Base-by-base conservation (phyloP, 1,140 invertebrate species). In the Caenorhabditis inopinata region DNA sequence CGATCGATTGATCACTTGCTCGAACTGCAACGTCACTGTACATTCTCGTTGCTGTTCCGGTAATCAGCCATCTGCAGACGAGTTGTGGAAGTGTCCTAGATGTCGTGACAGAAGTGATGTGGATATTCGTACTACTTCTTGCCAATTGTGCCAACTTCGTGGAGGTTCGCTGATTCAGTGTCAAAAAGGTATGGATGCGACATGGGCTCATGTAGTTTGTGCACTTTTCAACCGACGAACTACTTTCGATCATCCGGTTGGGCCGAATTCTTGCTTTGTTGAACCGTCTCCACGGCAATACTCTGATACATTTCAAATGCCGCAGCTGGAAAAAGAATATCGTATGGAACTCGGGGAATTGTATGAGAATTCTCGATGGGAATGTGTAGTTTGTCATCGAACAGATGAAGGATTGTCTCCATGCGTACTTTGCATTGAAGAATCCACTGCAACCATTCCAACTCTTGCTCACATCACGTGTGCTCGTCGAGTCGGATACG, bases 151-250 rank as follows among this genome's bases (percentile, higher is more conserved):
- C 74, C 23, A 74, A 42, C 29, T 84, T 62, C 74, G 85, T 21
- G 85, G 85, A 16, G 85, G 85, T 21, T 83, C 85, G 11, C 58
- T 85, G 3, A 81, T 85, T 45, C 81, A 51, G 12, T 51, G 46
- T 21, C 48, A 78, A 29, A 62, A 23, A 14, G 80, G 81, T 11
- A 29, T n/a, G 18, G 75, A 84, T 29, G 11, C 9, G 5, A 18
- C 29, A 2, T 86, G 78, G 49, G 85, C 84, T 3, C 85, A 85
- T 53, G 80, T 86, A 9, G 51, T 83, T 18, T 85, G 85, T 53
- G 83, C 83, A 6, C 32, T 85, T 21, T 18, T 85, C n/a, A 80
- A 79, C 75, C 45, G 83, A 74, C 18, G 74, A 79, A 29, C 42
- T 46, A 49, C 25, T 21, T 45, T 45, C 49, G 46, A 81, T 62